Conservation (phyloP, 2,888 invertebrate genomes). For the Minunthozetes semirufus region DNA sequence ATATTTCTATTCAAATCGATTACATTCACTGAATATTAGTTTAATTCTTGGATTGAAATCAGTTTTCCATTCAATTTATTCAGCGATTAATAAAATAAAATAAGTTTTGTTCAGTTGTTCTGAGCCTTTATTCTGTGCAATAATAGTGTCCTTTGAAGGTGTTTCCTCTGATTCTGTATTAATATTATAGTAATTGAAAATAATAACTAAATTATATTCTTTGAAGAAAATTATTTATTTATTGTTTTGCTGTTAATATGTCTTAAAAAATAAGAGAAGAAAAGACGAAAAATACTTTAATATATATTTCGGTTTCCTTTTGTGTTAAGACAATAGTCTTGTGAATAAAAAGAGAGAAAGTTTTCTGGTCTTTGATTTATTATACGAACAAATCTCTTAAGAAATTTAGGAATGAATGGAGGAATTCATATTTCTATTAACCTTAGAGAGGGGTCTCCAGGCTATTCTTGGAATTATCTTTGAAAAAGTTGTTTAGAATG, state of each 20-base stretch:
- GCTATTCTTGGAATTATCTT: too few relatives aligned
- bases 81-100: not conserved
- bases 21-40: too few relatives aligned
- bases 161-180: not conserved
- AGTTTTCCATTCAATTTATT: too few relatives aligned
- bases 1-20: too few relatives aligned
- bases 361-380: not conserved
- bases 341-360: not conserved
- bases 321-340: conserved; percentile 9
- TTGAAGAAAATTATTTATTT: not conserved
- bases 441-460: too few relatives aligned
- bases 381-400: too few relatives aligned
- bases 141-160: not conserved
- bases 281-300: not conserved
- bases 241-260: not conserved
- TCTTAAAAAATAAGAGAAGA: not conserved
- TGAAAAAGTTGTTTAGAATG: too few relatives aligned
- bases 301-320: not conserved
- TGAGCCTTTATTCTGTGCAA: not conserved
- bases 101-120: not conserved
- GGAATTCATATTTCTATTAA: too few relatives aligned
- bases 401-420: too few relatives aligned
- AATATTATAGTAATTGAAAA: not conserved
- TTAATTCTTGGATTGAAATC: too few relatives aligned
- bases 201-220: not conserved